Percentiles rank a stretch among this genome's conserved stretches.
phyloP scores from a whole-genome alignment of 2,113 vertebrate species.

The Petrocephalus microphthalmus region DNA sequence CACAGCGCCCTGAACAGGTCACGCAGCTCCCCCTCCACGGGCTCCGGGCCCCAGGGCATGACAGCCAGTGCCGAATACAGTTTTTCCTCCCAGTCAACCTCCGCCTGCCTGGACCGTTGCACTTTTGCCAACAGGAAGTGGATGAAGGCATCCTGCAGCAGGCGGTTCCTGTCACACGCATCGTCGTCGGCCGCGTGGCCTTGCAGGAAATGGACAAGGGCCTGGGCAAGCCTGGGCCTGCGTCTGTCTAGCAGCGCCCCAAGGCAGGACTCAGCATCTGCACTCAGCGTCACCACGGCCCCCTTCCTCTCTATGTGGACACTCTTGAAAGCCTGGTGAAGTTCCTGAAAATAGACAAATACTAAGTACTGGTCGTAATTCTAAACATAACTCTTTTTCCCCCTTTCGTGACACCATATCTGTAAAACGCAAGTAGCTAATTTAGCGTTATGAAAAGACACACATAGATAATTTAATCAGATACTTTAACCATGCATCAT shows the following conservation, averaged over 20 bases:
- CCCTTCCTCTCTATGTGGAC: slow-evolving; percentile 36
- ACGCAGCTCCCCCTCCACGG: slow-evolving; percentile 54
- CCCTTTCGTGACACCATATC: neutral
- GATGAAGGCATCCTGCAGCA: slow-evolving; percentile 69
- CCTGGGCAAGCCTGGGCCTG: slow-evolving; percentile 65
- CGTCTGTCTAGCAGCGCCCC: slow-evolving; percentile 61
- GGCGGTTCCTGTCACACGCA: slow-evolving; percentile 23
- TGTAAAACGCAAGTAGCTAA: neutral
- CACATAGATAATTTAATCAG: neutral
- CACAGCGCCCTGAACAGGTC: slow-evolving; percentile 73
- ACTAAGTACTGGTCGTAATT: neutral
- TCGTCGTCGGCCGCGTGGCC: slow-evolving; percentile 22
- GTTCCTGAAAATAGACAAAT: slow-evolving; percentile 60
- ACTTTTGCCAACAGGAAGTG: slow-evolving; percentile 66
- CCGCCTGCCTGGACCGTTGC: slow-evolving; percentile 35
- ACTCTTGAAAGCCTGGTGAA: slow-evolving; percentile 67
- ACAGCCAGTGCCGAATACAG: slow-evolving; percentile 68
- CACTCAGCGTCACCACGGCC: slow-evolving; percentile 50
- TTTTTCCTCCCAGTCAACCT: slow-evolving; percentile 50
- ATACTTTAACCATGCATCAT: neutral
- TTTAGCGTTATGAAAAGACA: neutral
- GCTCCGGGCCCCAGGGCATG: slow-evolving; percentile 60
- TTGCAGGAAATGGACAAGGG: slow-evolving; percentile 71
- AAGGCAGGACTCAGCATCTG: slow-evolving; percentile 63
- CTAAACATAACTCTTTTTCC: neutral